A percentile compares a stretch with the other conserved stretches of the same genome.
These are phyloP conservation scores for Scolopax mira DNA, from an alignment of 2,113 vertebrate genomes.

Conservation along the genomic window DNA sequence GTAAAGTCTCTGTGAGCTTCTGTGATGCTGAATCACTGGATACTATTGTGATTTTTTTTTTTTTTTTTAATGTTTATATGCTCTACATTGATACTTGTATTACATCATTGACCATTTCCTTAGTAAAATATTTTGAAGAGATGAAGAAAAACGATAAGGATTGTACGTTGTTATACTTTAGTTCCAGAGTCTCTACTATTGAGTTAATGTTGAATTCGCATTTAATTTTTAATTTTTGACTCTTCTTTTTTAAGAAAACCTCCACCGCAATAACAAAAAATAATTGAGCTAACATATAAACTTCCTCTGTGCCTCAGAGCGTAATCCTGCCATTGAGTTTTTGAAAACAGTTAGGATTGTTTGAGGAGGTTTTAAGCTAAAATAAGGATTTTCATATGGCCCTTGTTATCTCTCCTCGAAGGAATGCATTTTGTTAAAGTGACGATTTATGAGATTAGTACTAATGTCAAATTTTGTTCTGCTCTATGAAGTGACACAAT, in stretches of 20 bases:
- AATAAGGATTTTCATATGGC: not conserved
- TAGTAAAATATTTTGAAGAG: not conserved
- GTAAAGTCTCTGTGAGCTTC: not conserved
- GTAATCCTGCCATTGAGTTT: not conserved
- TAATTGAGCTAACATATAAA: not conserved
- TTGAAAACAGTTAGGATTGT: not conserved
- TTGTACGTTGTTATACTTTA: not conserved
- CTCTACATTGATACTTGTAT: not conserved
- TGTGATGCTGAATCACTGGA: not conserved
- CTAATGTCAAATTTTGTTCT: conserved; percentile 3
- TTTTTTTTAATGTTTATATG: not conserved
- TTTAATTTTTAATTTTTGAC: not conserved
- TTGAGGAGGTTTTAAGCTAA: not conserved
- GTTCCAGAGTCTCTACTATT: not conserved
- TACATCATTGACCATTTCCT: not conserved
- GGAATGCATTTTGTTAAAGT: not conserved
- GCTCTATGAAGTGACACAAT: not conserved
- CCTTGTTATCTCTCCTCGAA: not conserved
- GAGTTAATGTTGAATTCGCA: not conserved
- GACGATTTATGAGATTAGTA: not conserved
- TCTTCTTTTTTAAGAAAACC: not conserved
- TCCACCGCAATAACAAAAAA: not conserved
- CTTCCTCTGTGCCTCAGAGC: not conserved
- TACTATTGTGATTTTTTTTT: not conserved
- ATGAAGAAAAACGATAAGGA: not conserved